Conservation (phyloP, 92 coral and sea anemone species). For the Epizoanthus ramosus region DNA sequence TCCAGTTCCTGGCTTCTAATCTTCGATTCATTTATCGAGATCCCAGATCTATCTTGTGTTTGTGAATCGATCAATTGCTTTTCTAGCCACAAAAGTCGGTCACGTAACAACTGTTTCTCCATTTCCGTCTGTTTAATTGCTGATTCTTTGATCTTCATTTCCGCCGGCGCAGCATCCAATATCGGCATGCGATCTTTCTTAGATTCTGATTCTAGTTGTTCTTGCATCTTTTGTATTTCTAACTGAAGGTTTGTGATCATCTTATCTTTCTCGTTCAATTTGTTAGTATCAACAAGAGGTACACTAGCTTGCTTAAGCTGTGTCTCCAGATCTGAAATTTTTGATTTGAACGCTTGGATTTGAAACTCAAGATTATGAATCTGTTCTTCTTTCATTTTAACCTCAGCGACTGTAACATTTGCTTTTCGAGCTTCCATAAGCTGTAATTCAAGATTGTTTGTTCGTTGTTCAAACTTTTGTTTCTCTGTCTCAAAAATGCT, state of each 20-base stretch:
- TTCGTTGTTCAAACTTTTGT: slow-evolving; percentile 8
- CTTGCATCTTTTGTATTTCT: slow-evolving; percentile 12
- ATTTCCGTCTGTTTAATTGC: background rate
- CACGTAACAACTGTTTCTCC: background rate
- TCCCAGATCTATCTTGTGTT: background rate
- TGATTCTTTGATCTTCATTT: background rate
- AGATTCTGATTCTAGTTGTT: slow-evolving; percentile 5
- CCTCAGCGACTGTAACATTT: background rate
- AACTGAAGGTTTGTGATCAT: background rate
- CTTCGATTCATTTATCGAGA: background rate
- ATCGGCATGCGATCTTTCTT: background rate
- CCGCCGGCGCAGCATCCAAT: background rate
- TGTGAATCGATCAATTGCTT: background rate
- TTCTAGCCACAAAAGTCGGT: background rate
- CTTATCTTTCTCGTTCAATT: background rate
- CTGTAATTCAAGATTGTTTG: slow-evolving; percentile 5
- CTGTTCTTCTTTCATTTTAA: slow-evolving; percentile 23
- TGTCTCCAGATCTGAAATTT: slow-evolving; percentile 11
- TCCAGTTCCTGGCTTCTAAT: slow-evolving; percentile 6
- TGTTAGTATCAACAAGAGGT: background rate
- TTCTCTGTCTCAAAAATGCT: slow-evolving; percentile 12
- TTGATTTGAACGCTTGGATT: background rate
- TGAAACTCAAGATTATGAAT: slow-evolving; percentile 24
- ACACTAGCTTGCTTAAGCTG: background rate
- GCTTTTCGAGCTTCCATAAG: slow-evolving; percentile 4